Evolutionary conservation across 2,797 vertebrate genomes (phyloP).

Genomic region (Macropodus opercularis): DNA sequence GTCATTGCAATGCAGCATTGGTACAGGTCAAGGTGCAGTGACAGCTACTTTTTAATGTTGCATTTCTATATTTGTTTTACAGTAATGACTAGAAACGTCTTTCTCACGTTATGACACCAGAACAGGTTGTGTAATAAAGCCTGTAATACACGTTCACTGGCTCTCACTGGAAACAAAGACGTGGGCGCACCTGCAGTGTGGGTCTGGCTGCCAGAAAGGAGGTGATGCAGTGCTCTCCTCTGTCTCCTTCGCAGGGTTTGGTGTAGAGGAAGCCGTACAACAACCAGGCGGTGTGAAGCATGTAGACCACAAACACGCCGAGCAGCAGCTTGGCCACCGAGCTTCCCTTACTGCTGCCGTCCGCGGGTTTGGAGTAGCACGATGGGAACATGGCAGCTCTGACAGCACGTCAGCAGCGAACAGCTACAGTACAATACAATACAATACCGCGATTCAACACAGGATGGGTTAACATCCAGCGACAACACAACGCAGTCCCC

Average conservation of each 20-base stretch:
- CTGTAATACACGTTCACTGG: too few species aligned
- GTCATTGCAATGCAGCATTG: too few species aligned
- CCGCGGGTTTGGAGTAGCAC: constrained; percentile 74
- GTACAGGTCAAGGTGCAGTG: too few species aligned
- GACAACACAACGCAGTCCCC: constrained; percentile 22
- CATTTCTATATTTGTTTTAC: neutral
- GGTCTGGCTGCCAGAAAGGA: constrained; percentile 89
- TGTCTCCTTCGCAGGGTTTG: constrained; percentile 84
- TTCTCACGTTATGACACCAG: too few species aligned
- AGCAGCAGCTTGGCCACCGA: constrained; percentile 89
- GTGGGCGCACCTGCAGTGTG: constrained; percentile 86
- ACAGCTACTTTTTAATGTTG: too few species aligned
- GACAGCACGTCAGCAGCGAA: neutral
- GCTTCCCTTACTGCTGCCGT: constrained; percentile 70
- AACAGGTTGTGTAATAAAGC: too few species aligned
- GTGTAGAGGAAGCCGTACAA: constrained; percentile 94
- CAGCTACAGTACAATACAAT: too few species aligned
- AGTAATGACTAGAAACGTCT: neutral
- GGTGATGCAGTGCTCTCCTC: constrained; percentile 82
- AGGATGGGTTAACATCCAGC: too few species aligned
- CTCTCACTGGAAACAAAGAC: neutral
- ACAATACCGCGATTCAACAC: too few species aligned
- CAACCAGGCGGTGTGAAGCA: constrained; percentile 94
- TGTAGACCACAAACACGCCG: constrained; percentile 92
- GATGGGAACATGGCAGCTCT: constrained; percentile 75